These are phyloP conservation scores for Rachycentron canadum DNA, from an alignment of 2,797 vertebrate species.

Conservation along the genomic window DNA sequence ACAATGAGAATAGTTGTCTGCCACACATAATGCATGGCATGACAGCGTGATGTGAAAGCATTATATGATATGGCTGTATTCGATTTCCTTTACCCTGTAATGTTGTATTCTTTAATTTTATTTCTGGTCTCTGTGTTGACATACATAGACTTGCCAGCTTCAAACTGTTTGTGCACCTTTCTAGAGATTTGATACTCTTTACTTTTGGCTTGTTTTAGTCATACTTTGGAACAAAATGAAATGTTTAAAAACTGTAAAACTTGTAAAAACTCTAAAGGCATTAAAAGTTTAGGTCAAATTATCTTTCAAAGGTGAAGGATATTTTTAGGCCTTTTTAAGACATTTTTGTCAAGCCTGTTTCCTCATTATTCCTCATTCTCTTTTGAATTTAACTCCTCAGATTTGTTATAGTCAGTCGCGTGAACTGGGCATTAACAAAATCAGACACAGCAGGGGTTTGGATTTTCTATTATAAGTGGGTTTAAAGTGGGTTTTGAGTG, in stretches of 20 bases:
- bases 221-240: neutral
- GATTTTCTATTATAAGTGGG: neutral
- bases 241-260: constrained; percentile 10
- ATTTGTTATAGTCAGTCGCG: neutral
- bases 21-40: constrained; percentile 47
- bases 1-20: constrained; percentile 70
- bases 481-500: neutral
- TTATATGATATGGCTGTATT: constrained; percentile 3
- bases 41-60: constrained; percentile 38
- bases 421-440: neutral
- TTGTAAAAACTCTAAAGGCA: neutral
- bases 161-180: neutral
- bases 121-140: neutral
- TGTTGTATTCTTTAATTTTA: neutral
- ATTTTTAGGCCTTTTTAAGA: too few species aligned
- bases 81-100: neutral
- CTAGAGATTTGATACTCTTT: neutral
- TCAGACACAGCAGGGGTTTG: neutral
- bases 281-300: neutral
- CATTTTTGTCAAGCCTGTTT: too few species aligned
- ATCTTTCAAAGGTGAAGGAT: neutral
- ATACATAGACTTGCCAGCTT: neutral
- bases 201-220: neutral
- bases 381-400: neutral
- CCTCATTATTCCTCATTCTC: neutral